These are phyloP conservation scores for Porphyrio hochstetteri DNA, from an alignment of 2,113 vertebrate species.

Conservation along the genomic window DNA sequence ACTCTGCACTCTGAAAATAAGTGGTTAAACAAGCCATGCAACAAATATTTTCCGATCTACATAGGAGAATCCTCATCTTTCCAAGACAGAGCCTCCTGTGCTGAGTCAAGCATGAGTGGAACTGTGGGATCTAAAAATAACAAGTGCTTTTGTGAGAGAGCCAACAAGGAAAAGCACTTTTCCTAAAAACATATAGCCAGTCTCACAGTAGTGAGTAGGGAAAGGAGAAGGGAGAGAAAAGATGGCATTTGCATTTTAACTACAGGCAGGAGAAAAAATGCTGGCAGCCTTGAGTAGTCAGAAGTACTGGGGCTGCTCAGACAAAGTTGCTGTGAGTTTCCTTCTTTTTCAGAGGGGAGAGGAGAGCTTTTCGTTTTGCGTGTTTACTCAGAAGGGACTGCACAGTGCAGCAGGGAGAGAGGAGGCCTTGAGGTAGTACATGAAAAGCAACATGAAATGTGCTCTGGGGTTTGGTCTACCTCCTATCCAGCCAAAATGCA, in stretches of 20 bases:
- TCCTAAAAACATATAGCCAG: neutral
- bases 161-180: neutral
- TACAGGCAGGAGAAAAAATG: neutral
- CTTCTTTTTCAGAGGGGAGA: neutral
- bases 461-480: neutral
- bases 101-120: neutral
- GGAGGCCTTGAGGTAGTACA: neutral
- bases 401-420: rapidly evolving
- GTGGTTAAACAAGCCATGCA: neutral
- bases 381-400: neutral
- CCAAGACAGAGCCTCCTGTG: neutral
- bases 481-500: neutral
- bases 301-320: neutral
- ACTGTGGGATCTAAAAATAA: neutral
- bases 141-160: neutral
- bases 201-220: neutral
- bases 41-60: neutral
- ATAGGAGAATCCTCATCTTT: neutral
- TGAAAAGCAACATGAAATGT: neutral
- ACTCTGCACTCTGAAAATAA: neutral
- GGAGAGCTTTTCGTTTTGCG: neutral
- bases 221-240: neutral
- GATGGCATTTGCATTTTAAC: neutral
- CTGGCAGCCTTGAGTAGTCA: neutral
- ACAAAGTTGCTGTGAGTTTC: neutral